phyloP scores from a whole-genome alignment of 2,797 vertebrate genomes.

The Sebastiscus albofasciatus region DNA sequence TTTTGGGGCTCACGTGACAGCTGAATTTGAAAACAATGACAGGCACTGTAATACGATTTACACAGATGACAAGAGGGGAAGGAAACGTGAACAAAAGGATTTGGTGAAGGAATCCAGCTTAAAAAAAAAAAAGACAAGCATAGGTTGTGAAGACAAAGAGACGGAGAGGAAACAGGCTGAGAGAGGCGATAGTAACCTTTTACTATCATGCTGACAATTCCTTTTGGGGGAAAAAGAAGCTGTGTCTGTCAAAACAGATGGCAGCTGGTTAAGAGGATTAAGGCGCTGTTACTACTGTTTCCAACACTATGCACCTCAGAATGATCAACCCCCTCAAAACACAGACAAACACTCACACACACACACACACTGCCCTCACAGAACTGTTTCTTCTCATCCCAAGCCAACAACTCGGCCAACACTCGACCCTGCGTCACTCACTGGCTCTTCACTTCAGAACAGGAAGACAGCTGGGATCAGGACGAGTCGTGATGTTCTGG shows the following conservation, averaged over 20 bases:
- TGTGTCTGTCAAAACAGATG: conserved; percentile 74
- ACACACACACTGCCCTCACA: conserved; percentile 5
- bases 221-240: conserved; percentile 51
- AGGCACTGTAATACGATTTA: conserved; percentile 35
- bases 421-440: conserved; percentile 19
- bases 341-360: conserved; percentile 27
- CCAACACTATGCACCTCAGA: conserved; percentile 51
- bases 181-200: conserved; percentile 3
- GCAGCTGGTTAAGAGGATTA: conserved; percentile 81
- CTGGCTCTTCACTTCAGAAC: conserved; percentile 1
- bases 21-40: conserved; percentile 59
- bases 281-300: conserved; percentile 50
- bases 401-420: background rate
- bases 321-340: conserved; percentile 52
- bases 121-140: conserved; percentile 10
- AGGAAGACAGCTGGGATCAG: conserved; percentile 5
- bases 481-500: background rate
- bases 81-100: conserved; percentile 66
- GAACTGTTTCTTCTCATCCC: conserved; percentile 39
- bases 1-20: conserved; percentile 22
- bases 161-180: conserved; percentile 42
- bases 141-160: conserved; percentile 17
- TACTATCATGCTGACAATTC: conserved; percentile 11
- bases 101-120: conserved; percentile 33
- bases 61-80: conserved; percentile 60